phyloP scores from a whole-genome alignment of 2,113 vertebrate genomes.

The Mormyrus iriodes region DNA sequence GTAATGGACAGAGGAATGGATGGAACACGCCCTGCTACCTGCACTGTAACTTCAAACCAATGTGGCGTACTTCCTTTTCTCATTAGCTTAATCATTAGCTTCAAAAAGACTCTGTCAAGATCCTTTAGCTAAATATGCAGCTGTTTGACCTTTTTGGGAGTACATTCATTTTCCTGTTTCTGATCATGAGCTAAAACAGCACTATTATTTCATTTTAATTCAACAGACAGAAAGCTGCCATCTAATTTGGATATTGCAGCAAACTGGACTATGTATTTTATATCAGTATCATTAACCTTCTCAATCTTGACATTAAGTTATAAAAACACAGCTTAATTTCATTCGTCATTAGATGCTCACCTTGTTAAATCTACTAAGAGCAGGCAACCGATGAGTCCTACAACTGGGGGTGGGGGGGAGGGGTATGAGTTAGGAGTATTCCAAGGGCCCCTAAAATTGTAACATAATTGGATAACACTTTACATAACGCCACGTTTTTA shows the following conservation, averaged over 20 bases:
- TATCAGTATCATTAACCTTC: neutral
- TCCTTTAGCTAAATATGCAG: neutral
- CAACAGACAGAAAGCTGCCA: neutral
- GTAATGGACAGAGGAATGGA: neutral
- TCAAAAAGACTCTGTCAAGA: neutral
- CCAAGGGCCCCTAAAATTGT: neutral
- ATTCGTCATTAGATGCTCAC: neutral
- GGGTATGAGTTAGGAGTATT: neutral
- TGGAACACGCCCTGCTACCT: neutral
- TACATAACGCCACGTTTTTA: no score
- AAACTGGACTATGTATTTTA: neutral
- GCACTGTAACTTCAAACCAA: neutral
- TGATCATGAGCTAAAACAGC: neutral
- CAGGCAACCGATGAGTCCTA: neutral
- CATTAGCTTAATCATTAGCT: neutral
- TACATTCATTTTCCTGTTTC: neutral
- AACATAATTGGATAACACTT: neutral
- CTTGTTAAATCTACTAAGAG: neutral
- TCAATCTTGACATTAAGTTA: neutral
- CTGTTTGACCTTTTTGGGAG: neutral
- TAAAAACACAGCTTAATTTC: neutral
- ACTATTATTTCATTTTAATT: neutral
- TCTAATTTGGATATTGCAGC: neutral
- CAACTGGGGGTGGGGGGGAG: neutral
- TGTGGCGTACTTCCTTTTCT: neutral